Percentiles rank a stretch among this genome's conserved stretches.
phyloP scores from a whole-genome alignment of 1,140 invertebrate genomes.

The Epicauta chinensis region DNA sequence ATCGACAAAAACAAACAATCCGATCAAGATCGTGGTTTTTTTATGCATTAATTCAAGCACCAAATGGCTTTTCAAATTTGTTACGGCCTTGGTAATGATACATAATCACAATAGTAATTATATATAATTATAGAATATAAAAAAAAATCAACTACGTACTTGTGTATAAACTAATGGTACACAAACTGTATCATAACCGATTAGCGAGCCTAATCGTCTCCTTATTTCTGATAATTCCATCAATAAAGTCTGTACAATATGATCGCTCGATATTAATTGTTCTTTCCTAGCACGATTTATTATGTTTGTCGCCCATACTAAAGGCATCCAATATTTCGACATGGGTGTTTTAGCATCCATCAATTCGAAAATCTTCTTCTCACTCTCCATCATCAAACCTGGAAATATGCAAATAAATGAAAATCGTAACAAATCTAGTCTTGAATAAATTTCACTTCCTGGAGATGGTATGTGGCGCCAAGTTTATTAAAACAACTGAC shows the following conservation, averaged over 20 bases:
- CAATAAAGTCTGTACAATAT: conserved; percentile 79
- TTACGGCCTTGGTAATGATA: no score
- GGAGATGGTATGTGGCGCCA: conserved; percentile 12
- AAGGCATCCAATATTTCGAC: conserved; percentile 90
- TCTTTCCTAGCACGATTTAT: conserved; percentile 80
- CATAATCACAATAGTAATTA: no score
- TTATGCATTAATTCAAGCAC: no score
- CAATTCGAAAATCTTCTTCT: conserved; percentile 82
- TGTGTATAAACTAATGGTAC: conserved; percentile 97
- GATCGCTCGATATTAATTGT: conserved; percentile 72
- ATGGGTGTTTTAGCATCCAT: conserved; percentile 81
- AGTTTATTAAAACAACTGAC: no score
- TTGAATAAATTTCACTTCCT: conserved; percentile 9
- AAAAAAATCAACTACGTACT: conserved; percentile 50
- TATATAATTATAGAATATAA: no score
- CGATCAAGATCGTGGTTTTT: no score
- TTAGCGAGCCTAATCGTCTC: conserved; percentile 68
- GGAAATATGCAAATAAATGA: conserved; percentile 22
- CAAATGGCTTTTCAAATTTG: no score
- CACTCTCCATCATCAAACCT: conserved; percentile 87
- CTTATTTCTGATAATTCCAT: conserved; percentile 78
- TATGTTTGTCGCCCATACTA: conserved; percentile 87
- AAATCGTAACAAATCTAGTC: background rate
- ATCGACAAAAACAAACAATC: no score
- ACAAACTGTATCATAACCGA: conserved; percentile 94